Evolutionary conservation across 2,888 invertebrate species (phyloP), one percentile per base, ranked within the genome.

Genomic region (Drosophila phalerata): DNA sequence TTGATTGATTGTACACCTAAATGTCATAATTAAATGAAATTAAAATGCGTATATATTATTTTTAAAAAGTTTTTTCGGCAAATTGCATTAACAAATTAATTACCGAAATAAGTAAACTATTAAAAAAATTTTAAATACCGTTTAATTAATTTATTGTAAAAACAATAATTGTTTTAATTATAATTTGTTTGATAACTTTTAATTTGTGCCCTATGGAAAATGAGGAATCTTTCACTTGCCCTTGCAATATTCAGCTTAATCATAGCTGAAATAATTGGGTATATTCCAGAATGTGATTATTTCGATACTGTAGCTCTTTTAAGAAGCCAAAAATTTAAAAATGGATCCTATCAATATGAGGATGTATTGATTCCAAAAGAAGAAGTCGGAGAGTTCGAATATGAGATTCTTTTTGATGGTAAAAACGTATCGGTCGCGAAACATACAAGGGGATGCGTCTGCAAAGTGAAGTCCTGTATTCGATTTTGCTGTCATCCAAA

Each of bases 211-310:
- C 11, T 19, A 4, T 43, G 37, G 15, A 57, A 1, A 25, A 57
- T 58, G 58, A 28, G 30, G 11, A 40, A 40, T 19, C n/a, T 48
- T 25, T n/a, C 10, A 3, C 13, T 9, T n/a, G 22, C 1, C 13
- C 13, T 37, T 2, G 5, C 13, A 3, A 19, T 48, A 28, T 9
- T 48, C 17, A 15, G 32, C 28, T 1, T 67, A 32, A 9, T 49
- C 34, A 6, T 40, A 37, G 5, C 17, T 30, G 22, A 32, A n/a
- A 15, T 15, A 92, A 92, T 13, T 91, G 95, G 96, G 95, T 9
- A 64, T 13, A 77, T 72, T 30, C 40, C 48, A 11, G 22, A 30
- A 8, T 88, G 88, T 47, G 63, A 66, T 15, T 85, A 61, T 42
- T 64, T 65, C 6, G 82, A 88, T 51, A 77, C 85, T 9, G 77